Conservation (phyloP, 1,140 invertebrate species). For the Listronotus oregonensis region DNA sequence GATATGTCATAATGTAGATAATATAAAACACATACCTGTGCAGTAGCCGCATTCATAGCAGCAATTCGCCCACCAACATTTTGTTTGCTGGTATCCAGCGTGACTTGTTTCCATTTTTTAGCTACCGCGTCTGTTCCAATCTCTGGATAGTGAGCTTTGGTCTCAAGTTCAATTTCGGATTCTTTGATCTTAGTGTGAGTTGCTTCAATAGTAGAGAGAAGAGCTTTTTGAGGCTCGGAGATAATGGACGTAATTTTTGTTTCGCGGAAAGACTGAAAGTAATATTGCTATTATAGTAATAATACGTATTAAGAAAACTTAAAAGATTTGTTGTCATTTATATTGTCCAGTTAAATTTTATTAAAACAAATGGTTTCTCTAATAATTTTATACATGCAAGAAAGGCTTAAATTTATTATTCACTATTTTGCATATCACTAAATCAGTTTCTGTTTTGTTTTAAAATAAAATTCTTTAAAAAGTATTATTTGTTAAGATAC, state of each 20-base stretch:
- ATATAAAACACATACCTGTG: conserved; percentile 53
- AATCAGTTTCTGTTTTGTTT: no score
- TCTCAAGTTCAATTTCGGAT: conserved; percentile 81
- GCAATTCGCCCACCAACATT: conserved; percentile 95
- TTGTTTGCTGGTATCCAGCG: conserved; percentile 94
- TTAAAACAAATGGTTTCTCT: no score
- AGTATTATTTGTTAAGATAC: no score
- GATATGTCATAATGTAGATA: no score
- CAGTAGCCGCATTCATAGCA: conserved; percentile 98
- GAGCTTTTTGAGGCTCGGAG: conserved; percentile 87
- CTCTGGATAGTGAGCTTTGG: conserved; percentile 75
- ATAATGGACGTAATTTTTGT: conserved; percentile 82
- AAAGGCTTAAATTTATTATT: no score
- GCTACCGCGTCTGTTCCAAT: conserved; percentile 84
- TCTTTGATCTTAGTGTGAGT: conserved; percentile 84
- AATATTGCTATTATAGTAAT: neutral
- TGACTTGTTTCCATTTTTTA: conserved; percentile 91
- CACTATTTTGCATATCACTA: no score
- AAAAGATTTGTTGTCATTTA: neutral
- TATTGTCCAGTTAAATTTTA: no score
- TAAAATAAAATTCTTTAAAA: no score
- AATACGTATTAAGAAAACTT: neutral
- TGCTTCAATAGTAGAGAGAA: conserved; percentile 86
- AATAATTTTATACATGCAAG: no score
- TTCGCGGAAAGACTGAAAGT: conserved; percentile 64